Conservation (phyloP, 2,113 vertebrate genomes). For the Austrofundulus limnaeus region DNA sequence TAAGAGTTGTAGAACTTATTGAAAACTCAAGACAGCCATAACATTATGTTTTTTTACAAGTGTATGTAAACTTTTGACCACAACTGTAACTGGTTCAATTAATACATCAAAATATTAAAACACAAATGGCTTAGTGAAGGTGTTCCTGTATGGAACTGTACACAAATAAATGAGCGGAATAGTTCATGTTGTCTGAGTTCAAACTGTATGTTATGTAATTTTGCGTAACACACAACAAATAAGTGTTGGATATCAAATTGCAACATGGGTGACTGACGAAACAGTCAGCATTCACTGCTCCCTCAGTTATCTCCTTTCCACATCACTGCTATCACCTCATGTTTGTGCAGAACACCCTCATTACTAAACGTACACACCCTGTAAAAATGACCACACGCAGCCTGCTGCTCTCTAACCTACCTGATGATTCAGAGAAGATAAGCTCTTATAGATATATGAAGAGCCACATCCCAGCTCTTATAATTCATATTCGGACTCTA, state of each 20-base stretch:
- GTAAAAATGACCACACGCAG: neutral
- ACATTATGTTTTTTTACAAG: too few species aligned
- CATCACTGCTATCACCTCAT: neutral
- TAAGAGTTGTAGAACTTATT: too few species aligned
- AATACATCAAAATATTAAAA: too few species aligned
- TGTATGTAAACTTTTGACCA: too few species aligned
- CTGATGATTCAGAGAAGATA: conserved; percentile 14
- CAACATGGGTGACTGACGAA: neutral
- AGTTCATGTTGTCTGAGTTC: neutral
- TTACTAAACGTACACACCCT: neutral
- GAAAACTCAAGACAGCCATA: too few species aligned
- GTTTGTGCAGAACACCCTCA: neutral
- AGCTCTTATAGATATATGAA: neutral
- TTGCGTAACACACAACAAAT: neutral
- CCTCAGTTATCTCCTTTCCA: neutral
- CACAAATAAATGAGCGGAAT: neutral
- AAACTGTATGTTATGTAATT: neutral
- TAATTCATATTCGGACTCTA: neutral
- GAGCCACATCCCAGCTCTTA: neutral
- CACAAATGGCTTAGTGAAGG: too few species aligned
- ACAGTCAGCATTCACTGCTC: neutral
- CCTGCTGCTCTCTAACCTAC: neutral
- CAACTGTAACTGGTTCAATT: too few species aligned
- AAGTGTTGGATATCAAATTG: neutral
- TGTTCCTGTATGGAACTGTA: neutral